Base-by-base conservation (phyloP, 2,113 vertebrate genomes). In the Cebus imitator region DNA sequence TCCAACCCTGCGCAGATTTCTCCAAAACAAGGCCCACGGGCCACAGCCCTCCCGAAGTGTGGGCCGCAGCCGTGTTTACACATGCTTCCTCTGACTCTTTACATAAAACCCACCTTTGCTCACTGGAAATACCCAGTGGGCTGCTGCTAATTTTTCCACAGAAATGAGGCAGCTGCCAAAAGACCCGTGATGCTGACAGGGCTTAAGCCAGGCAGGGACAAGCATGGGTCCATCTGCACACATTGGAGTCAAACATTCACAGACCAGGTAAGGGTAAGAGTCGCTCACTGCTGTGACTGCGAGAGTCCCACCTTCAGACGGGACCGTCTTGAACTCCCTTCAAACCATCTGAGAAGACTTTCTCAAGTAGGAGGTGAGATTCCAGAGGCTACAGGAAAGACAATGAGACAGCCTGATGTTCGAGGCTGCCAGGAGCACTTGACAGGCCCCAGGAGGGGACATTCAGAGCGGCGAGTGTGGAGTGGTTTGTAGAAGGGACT, bases 311-410 rank as follows among this genome's bases (percentile, higher is more conserved):
- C 25, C 1, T 40, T 57, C 70, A 57, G 85, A 64, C 17, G 48
- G 37, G 14, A 48, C 32, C 1, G 0, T 13, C 68, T 68, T 48
- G 30, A 64, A 4, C 23, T 64, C 11, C 57, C 50, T 50, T 11
- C 55, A 32, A 83, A 66, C 45, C 18, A 45, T 30, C 55, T 0
- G 8, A 79, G 40, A 64, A 72, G 68, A 32, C 72, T 89, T 95
- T 93, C 95, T 86, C 37, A 55, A 68, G 80, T 58, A 91, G n/a
- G 40, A 61, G 13, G 48, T 48, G 55, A 83, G 50, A 61, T 45
- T 55, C 45, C 52, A 87, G 21, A 93, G 81, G 57, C 80, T 75
- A 6, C 40, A 40, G n/a, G 72, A 95, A 73, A 64, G 64, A 78
- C 40, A 73, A 27, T 5, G 37, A 61, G 35, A 27, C 2, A 27